Percentiles rank a stretch among this genome's conserved stretches.
Conservation (phyloP, 1,140 invertebrate species). For the Drosophila subobscura region DNA sequence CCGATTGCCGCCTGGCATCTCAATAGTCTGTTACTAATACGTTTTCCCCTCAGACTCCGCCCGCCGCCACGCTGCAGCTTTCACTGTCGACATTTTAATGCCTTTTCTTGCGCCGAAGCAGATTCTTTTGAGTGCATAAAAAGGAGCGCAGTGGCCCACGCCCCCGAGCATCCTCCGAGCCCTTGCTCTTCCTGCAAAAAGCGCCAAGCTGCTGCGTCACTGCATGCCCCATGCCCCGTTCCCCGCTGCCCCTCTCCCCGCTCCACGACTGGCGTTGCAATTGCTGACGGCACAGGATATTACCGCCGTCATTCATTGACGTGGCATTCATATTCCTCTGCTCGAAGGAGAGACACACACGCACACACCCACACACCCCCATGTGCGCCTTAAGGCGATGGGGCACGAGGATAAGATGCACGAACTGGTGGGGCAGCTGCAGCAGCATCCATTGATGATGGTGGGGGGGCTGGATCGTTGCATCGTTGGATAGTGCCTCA, state of each 20-base stretch:
- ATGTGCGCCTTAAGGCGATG: too few species aligned
- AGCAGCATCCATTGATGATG: slow-evolving; percentile 1
- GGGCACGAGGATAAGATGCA: too few species aligned
- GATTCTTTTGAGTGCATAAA: slow-evolving; percentile 80
- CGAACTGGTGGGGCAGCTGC: too few species aligned
- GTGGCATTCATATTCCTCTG: slow-evolving; percentile 58
- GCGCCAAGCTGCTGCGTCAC: slow-evolving; percentile 39
- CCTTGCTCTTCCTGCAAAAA: slow-evolving; percentile 2
- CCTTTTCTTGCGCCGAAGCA: slow-evolving; percentile 71
- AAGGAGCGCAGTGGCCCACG: slow-evolving; percentile 19
- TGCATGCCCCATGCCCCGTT: slow-evolving; percentile 41
- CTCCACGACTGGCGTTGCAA: slow-evolving; percentile 22
- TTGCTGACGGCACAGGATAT: slow-evolving; percentile 77
- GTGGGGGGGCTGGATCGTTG: not conserved
- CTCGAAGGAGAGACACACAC: slow-evolving; percentile 24
- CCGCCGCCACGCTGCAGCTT: slow-evolving; percentile 40
- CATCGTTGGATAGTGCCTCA: slow-evolving; percentile 60
- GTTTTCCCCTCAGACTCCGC: slow-evolving; percentile 48
- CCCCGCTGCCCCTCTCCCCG: slow-evolving; percentile 28
- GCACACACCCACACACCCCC: slow-evolving; percentile 56
- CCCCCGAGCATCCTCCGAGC: slow-evolving; percentile 14
- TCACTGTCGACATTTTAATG: slow-evolving; percentile 76
- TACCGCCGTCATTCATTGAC: slow-evolving; percentile 77
- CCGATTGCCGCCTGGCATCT: slow-evolving; percentile 63
- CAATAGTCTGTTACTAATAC: slow-evolving; percentile 82